Base-by-base conservation (phyloP, 64 coral and sea anemone species). In the Montipora foliosa region DNA sequence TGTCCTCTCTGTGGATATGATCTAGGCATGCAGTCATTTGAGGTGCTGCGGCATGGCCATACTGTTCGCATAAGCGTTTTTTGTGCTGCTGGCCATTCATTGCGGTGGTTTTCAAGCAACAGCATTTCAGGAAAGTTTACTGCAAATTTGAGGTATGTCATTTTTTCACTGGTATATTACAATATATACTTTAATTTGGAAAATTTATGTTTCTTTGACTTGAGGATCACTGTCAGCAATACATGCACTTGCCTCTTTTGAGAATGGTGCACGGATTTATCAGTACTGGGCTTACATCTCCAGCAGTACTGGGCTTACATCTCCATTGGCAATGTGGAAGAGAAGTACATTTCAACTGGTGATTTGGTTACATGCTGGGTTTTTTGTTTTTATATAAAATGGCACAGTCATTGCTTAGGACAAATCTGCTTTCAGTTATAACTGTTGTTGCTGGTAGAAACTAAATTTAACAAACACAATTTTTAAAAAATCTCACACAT, bases 41-140 rank as follows among this genome's bases (percentile, higher is more conserved):
- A 55, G 2, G 52, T 55, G 52, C 52, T 55, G 52, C 52, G 52
- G 52, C 52, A 55, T 55, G 52, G 52, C 52, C 52, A 55, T 55
- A 2, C 52, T 55, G 52, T 55, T 57, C 19, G 50, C 59, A 47
- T 78, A 12, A 89, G 87, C 73, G 47, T 89, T 49, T 62, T 61
- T 22, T 78, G 87, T 78, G 52, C 48, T 89, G 87, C 74, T 37
- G 52, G 74, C 24, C 87, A 89, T 78, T 77, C 87, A 29, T 62
- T 78, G 9, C 29, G 25, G 19, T 89, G 73, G 47, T 89, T 77
- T 89, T 89, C 70, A 48, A 89, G 87, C 24, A 44, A 52, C 17
- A 78, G 37, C 7, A 83, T 37, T 44, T 12, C 80, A 5, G 37
- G 73, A 45, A 75, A 44, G 73, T 75, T 75, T 45, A 75, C 73